phyloP scores from a whole-genome alignment of 2,888 invertebrate species.

The Papilio elwesi region DNA sequence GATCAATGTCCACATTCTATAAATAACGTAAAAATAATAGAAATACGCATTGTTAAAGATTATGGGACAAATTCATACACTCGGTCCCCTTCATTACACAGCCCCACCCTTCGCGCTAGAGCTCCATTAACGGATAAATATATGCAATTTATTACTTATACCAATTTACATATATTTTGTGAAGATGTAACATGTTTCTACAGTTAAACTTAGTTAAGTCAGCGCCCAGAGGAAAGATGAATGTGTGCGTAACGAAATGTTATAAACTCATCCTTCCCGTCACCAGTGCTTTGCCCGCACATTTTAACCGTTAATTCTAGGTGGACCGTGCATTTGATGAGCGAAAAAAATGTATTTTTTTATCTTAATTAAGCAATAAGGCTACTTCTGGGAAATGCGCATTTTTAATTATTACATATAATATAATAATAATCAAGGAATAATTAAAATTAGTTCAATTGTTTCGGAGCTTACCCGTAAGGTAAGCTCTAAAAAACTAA shows the following conservation, averaged over 20 bases:
- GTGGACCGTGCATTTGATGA: too few relatives aligned
- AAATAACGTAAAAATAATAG: slow-evolving; percentile 14
- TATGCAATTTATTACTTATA: slow-evolving; percentile 83
- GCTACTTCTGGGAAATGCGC: too few relatives aligned
- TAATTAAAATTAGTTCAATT: too few relatives aligned
- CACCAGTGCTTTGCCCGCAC: background rate
- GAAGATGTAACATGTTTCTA: slow-evolving; percentile 69
- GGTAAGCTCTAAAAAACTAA: too few relatives aligned
- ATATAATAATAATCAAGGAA: too few relatives aligned
- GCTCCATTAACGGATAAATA: slow-evolving; percentile 78
- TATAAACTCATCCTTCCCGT: background rate
- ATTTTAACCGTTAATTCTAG: too few relatives aligned
- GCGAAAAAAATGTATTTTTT: too few relatives aligned
- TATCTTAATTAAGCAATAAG: too few relatives aligned
- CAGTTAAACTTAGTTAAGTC: slow-evolving; percentile 69
- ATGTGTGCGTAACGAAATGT: slow-evolving; percentile 3
- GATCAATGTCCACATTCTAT: background rate
- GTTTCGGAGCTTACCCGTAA: too few relatives aligned
- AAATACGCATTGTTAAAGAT: slow-evolving; percentile 43
- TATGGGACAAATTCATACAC: slow-evolving; percentile 50
- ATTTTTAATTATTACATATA: too few relatives aligned
- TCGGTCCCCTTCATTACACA: slow-evolving; percentile 48
- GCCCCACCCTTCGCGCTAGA: slow-evolving; percentile 69
- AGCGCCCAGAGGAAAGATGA: slow-evolving; percentile 55
- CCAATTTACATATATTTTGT: slow-evolving; percentile 81